Evolutionary conservation across 2,113 vertebrate species (phyloP).

Genomic region (Sus scrofa): DNA sequence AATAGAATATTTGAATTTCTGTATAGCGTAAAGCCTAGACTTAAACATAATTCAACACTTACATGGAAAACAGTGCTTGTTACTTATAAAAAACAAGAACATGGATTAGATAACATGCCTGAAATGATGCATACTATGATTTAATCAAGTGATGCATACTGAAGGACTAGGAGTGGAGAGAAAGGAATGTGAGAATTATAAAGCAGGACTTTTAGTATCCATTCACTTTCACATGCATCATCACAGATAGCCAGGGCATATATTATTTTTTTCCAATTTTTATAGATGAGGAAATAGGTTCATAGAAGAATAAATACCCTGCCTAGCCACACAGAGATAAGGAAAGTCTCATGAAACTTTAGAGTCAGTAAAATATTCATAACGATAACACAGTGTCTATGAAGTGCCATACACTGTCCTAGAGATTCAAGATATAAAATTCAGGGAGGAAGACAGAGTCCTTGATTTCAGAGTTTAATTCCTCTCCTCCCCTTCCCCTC

Average conservation of each 20-base stretch:
- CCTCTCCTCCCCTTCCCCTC: background rate
- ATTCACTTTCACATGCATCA: background rate
- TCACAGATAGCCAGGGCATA: background rate
- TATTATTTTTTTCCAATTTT: slow-evolving; percentile 41
- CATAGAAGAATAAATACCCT: background rate
- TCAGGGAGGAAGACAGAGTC: background rate
- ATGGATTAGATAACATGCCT: background rate
- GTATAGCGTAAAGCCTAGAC: background rate
- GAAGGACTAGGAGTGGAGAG: background rate
- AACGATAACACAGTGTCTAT: background rate
- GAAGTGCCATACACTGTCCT: background rate
- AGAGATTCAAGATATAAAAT: background rate
- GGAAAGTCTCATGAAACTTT: background rate
- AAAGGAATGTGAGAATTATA: background rate
- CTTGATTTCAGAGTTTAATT: background rate
- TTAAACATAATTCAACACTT: background rate
- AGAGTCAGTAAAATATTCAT: background rate
- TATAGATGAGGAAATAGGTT: background rate
- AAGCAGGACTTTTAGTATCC: background rate
- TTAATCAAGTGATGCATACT: background rate
- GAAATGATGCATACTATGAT: background rate
- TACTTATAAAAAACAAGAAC: background rate
- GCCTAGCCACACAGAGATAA: background rate
- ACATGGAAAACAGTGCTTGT: background rate
- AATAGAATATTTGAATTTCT: background rate